Base-by-base conservation (phyloP, 2,888 invertebrate species). In the Cerastis rubricosa region DNA sequence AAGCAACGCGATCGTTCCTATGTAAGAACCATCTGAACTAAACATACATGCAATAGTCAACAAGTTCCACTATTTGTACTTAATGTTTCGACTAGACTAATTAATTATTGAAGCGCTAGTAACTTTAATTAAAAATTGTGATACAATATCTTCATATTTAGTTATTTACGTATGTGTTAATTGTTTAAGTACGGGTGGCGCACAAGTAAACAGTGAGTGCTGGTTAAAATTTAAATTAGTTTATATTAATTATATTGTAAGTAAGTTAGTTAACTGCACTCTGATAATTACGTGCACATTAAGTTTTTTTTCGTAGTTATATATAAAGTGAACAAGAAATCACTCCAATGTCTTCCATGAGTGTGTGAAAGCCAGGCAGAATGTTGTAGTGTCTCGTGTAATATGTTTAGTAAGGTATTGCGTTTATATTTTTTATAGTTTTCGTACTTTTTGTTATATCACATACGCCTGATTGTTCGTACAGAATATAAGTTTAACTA, bases 1-100 rank as follows among this genome's bases (percentile, higher is more conserved):
- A 35, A 35, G 92, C 91, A 88, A 92, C 89, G 90, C 92, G 89
- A 93, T 95, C 92, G 96, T 96, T 96, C 96, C 96, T 96, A 95
- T 93, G 88, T 90, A 90, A 87, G 91, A 93, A 93, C 92, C 93
- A 92, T 93, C 92, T 92, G 93, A 92, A 85, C 76, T 88, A 86
- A 74, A 91, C 90, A 91, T 89, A 85, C 84, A 90, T 87, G 90
- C 93, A 95, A 94, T 93, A 95, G 94, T 93, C 92, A 91, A 91
- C 91, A 91, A 91, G 91, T 90, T 94, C 90, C 92, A 93, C 91
- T 92, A 84, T 89, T 94, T 94, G 96, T 96, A 96, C 96, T 96
- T 96, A 96, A 96, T 91, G 89, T 91, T 90, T 92, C 90, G 90
- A 90, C 88, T 87, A 81, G 88, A 90, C 90, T 92, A 91, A 91